Percentiles rank a stretch among this genome's conserved stretches.
Conservation (phyloP, 35 echinoderm and acorn worm species). For the Heliocidaris tuberculata region DNA sequence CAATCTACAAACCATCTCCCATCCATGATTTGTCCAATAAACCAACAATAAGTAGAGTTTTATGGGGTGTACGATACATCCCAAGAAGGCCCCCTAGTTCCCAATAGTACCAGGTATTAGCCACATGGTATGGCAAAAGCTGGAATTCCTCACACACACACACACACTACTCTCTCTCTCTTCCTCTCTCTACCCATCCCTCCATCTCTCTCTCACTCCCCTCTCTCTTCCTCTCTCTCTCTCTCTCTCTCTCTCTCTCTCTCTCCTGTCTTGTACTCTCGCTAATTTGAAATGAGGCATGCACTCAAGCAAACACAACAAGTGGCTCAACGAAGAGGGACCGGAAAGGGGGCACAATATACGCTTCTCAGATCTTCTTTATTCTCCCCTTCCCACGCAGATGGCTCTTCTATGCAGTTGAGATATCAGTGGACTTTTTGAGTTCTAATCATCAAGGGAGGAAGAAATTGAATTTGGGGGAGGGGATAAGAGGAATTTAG, state of each 20-base stretch:
- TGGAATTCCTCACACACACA: background rate
- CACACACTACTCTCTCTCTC: background rate
- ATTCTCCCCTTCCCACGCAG: background rate
- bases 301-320: constrained; percentile 10
- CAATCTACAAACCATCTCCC: background rate
- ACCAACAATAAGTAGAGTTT: background rate
- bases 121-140: background rate
- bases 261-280: background rate
- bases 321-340: background rate
- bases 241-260: too few species aligned
- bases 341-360: background rate
- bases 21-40: background rate
- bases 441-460: too few species aligned
- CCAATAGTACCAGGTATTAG: background rate
- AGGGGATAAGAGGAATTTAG: too few species aligned
- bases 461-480: too few species aligned
- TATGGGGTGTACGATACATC: background rate
- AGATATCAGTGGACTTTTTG: background rate
- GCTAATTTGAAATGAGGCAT: constrained; percentile 17
- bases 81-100: background rate
- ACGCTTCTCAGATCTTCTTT: background rate
- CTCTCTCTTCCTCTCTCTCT: too few species aligned
- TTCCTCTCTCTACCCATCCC: background rate
- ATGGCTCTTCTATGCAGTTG: background rate
- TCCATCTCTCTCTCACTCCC: background rate